phyloP scores from a whole-genome alignment of 2,888 invertebrate genomes.

The Leucophenga montana region DNA sequence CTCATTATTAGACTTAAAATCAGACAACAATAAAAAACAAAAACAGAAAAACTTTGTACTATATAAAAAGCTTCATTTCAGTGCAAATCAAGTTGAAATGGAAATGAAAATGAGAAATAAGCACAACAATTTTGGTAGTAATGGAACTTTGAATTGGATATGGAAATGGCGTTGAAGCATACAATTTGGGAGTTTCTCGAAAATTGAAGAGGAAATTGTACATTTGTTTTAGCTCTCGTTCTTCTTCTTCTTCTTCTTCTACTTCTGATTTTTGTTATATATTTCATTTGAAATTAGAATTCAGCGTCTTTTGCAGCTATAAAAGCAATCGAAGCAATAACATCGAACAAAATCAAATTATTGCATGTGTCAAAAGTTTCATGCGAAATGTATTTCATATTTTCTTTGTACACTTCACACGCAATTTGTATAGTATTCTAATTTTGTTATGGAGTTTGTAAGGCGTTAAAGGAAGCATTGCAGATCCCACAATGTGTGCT shows the following conservation, averaged over 20 bases:
- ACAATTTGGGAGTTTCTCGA: constrained; percentile 33
- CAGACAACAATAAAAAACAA: constrained; percentile 3
- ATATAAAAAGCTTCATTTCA: no score
- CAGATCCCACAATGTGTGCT: no score
- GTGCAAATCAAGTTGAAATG: constrained; percentile 5
- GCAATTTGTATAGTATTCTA: neutral
- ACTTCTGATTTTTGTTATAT: constrained; percentile 24
- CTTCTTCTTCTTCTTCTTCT: neutral
- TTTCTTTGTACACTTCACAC: neutral
- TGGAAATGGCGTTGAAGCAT: constrained; percentile 4
- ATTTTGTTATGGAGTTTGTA: no score
- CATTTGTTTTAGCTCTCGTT: constrained; percentile 14
- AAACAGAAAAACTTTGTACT: constrained; percentile 25
- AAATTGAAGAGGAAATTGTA: constrained; percentile 46
- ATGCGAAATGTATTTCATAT: constrained; percentile 36
- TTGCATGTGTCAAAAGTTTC: constrained; percentile 60
- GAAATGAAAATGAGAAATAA: neutral
- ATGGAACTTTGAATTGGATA: neutral
- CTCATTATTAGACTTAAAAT: constrained; percentile 15
- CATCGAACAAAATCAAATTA: constrained; percentile 55
- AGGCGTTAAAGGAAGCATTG: no score
- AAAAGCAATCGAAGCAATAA: neutral
- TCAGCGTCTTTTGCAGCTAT: constrained; percentile 16
- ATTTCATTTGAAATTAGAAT: constrained; percentile 32
- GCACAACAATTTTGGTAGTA: neutral